Base-by-base conservation (phyloP, 2,113 vertebrate species). In the Platichthys stellatus region DNA sequence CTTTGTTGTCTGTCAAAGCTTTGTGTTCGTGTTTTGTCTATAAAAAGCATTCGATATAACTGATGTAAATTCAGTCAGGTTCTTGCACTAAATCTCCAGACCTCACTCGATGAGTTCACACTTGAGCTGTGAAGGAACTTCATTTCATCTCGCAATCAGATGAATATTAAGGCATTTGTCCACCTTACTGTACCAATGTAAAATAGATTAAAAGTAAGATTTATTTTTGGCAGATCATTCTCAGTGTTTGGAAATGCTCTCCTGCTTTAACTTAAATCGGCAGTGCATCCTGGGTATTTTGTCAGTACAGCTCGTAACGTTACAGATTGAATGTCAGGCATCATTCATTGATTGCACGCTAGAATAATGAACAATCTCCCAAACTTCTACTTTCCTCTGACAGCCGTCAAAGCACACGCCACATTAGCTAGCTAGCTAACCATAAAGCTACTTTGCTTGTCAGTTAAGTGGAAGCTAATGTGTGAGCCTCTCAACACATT, bases 41-140 rank as follows among this genome's bases (percentile, higher is more conserved):
- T 15, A 58, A 20, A 31, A 69, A 62, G 43, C 31, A 70, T 71
- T 54, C 53, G 61, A 67, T 23, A 5, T 7, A 1, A 28, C 56
- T 63, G 14, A 66, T 21, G 28, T 5, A 31, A 31, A 60, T 24
- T 81, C 24, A 49, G 31, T 64, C 40, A 65, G 54, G 28, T 62
- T 73, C 71, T 61, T 75, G 51, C 69, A 81, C 70, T 81, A 51
- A 45, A 70, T 59, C 26, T 63, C 43, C 53, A 61, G 14, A 38
- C 47, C 49, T 73, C 58, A 72, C 62, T 60, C 9, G 3, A 23
- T 70, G 45, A 74, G 38, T 58, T 3, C 54, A 21, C 40, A 40
- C 60, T 70, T 64, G 20, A 73, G 49, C 61, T 66, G 26, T 81
- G 72, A 73, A 84, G 40, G 26, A 80, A 66, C 26, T 12, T 63